phyloP scores from a whole-genome alignment of 2,888 invertebrate genomes.

The Orchestes rusci region DNA sequence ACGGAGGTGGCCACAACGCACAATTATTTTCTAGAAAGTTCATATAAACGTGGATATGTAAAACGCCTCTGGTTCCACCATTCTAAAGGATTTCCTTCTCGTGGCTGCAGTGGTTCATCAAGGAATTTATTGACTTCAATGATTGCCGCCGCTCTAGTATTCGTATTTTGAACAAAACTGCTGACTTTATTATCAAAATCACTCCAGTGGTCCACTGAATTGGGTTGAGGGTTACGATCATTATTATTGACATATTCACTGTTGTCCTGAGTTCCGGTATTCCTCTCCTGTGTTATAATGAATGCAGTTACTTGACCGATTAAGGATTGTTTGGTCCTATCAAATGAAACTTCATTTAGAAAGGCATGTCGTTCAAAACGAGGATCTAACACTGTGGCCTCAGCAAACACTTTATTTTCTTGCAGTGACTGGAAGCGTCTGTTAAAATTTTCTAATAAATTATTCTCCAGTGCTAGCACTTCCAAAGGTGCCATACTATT shows the following conservation, averaged over 20 bases:
- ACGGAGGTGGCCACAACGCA: slow-evolving; percentile 30
- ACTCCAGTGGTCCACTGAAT: slow-evolving; percentile 1
- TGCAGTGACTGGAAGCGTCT: slow-evolving; percentile 1
- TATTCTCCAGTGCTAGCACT: slow-evolving; percentile 11
- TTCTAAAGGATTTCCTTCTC: slow-evolving; percentile 13
- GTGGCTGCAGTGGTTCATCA: slow-evolving; percentile 11
- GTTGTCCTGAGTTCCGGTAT: not conserved
- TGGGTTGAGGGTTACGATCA: not conserved
- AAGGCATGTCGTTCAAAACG: slow-evolving; percentile 12
- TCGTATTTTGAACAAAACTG: slow-evolving; percentile 8
- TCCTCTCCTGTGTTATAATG: not conserved
- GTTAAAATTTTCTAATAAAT: slow-evolving; percentile 4
- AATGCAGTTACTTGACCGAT: slow-evolving; percentile 7
- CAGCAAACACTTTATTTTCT: slow-evolving; percentile 9
- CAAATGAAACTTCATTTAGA: not conserved
- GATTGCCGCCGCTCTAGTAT: slow-evolving; percentile 11
- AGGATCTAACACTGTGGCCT: slow-evolving; percentile 10
- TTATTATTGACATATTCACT: not conserved
- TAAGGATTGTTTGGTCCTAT: slow-evolving; percentile 4
- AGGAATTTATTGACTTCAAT: slow-evolving; percentile 14
- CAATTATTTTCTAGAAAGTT: slow-evolving; percentile 23
- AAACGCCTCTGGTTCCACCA: slow-evolving; percentile 12
- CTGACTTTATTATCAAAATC: slow-evolving; percentile 12
- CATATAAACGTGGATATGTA: slow-evolving; percentile 7
- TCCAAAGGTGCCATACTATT: slow-evolving; percentile 3